Evolutionary conservation across 2,113 vertebrate species (phyloP).

Genomic region (Brachirus orientalis): DNA sequence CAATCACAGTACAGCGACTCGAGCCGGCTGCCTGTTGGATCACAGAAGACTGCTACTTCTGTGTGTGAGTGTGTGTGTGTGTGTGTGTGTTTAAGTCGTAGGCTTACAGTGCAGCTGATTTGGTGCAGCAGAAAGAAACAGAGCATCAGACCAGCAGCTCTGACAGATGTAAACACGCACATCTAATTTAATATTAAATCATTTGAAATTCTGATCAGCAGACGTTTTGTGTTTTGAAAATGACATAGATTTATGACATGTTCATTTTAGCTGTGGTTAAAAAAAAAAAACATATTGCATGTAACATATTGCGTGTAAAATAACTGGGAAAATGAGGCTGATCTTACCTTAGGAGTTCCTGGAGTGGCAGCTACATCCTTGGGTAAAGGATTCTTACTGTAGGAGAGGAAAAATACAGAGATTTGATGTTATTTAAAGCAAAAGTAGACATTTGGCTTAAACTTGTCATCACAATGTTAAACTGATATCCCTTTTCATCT

Average conservation of each 20-base stretch:
- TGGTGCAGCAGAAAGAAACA: conserved; percentile 49
- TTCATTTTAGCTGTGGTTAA: not conserved
- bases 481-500: not conserved
- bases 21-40: conserved; percentile 40
- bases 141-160: conserved; percentile 5
- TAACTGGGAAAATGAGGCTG: not conserved
- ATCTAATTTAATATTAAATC: not conserved
- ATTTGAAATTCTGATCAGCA: not conserved
- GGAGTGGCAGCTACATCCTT: conserved; percentile 91
- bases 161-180: not conserved
- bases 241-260: too few relatives aligned
- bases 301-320: not conserved
- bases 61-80: conserved; percentile 10
- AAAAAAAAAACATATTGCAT: not conserved
- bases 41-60: conserved; percentile 37
- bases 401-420: conserved; percentile 21
- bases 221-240: too few relatives aligned
- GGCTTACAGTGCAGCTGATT: conserved; percentile 29
- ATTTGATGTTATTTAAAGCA: not conserved
- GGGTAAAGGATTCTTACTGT: conserved; percentile 92
- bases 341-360: conserved; percentile 96
- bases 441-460: too few relatives aligned
- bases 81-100: conserved; percentile 29
- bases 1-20: conserved; percentile 55
- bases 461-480: too few relatives aligned